Evolutionary conservation across 2,113 vertebrate genomes (phyloP).

Genomic region (rat (Rattus norvegicus)): GRCr8 NC_086028.1:25523501-25524000

Average conservation of each 20-base stretch:
- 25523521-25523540: too few relatives aligned
- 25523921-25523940: background rate
- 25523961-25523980: background rate
- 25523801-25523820: too few relatives aligned
- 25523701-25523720: conserved; percentile 12
- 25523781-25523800: too few relatives aligned
- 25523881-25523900: background rate
- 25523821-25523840: too few relatives aligned
- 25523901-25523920: background rate
- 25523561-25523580: background rate
- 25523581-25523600: background rate
- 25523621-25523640: background rate
- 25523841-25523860: too few relatives aligned
- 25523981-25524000: background rate
- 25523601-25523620: background rate
- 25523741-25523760: background rate
- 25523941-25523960: background rate
- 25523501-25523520: too few relatives aligned
- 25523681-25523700: conserved; percentile 39
- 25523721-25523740: conserved; percentile 6
- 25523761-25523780: background rate
- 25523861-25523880: conserved; percentile 1
- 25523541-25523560: too few relatives aligned
- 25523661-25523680: background rate
- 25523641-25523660: background rate